These are phyloP conservation scores for Halictus rubicundus DNA, from an alignment of 1,140 invertebrate species.

Conservation along the genomic window DNA sequence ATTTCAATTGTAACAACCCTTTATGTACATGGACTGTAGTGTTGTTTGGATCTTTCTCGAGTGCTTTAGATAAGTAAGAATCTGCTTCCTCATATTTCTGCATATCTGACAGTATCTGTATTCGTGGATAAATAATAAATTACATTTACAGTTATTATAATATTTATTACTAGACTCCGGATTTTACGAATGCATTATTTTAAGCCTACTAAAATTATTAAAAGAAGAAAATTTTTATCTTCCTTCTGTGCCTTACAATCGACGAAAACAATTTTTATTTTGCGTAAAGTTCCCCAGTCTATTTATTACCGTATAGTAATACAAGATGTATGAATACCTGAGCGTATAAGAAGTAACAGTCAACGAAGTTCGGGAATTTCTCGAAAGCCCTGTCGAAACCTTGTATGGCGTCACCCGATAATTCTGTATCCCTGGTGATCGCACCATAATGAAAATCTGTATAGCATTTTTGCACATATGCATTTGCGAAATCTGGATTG, in stretches of 20 bases:
- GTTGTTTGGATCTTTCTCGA: conserved; percentile 91
- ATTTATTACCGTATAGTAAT: background rate
- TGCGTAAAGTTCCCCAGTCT: too few relatives aligned
- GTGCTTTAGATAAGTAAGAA: conserved; percentile 89
- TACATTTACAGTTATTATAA: conserved; percentile 6
- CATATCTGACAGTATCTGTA: conserved; percentile 80
- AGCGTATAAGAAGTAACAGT: conserved; percentile 91
- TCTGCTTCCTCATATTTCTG: conserved; percentile 92
- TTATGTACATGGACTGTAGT: conserved; percentile 93
- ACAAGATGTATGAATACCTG: conserved; percentile 82
- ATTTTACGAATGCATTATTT: too few relatives aligned
- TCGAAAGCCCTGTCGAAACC: conserved; percentile 88
- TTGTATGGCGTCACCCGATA: conserved; percentile 83
- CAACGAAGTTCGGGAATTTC: conserved; percentile 91
- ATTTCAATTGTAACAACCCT: conserved; percentile 91
- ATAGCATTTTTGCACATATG: conserved; percentile 93
- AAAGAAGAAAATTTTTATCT: too few relatives aligned
- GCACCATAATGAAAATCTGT: conserved; percentile 88
- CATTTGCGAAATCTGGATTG: conserved; percentile 91
- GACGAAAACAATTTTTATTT: too few relatives aligned
- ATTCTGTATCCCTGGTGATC: conserved; percentile 80
- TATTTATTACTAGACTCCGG: too few relatives aligned
- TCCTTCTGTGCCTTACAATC: too few relatives aligned
- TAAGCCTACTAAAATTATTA: too few relatives aligned
- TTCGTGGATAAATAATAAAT: background rate